Conservation (phyloP, 2,888 invertebrate genomes). For the Parnassius apollo region DNA sequence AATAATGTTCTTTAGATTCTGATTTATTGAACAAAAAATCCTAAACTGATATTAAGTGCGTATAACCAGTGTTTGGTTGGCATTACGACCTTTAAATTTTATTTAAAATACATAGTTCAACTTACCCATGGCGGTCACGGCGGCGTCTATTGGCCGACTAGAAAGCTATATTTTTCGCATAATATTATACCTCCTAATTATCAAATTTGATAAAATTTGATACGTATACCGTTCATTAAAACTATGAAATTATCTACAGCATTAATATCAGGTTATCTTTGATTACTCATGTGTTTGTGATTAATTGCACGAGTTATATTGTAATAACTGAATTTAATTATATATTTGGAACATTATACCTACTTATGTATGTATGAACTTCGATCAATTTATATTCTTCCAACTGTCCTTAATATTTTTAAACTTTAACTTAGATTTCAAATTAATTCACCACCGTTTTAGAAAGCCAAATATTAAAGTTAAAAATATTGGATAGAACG, state of each 20-base stretch:
- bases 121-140: constrained; percentile 61
- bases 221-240: constrained; percentile 36
- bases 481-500: no score
- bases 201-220: constrained; percentile 23
- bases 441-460: no score
- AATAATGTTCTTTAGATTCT: no score
- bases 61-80: no score
- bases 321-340: neutral
- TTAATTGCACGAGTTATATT: constrained; percentile 22
- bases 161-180: constrained; percentile 27
- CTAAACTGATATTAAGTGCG: no score
- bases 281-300: constrained; percentile 20
- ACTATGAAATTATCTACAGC: constrained; percentile 41
- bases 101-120: constrained; percentile 10
- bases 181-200: constrained; percentile 39
- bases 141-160: constrained; percentile 54
- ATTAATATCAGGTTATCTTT: constrained; percentile 27
- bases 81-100: no score
- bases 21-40: no score
- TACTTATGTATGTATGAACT: no score
- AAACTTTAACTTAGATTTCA: no score
- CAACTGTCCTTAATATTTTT: no score
- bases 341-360: neutral
- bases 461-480: no score
- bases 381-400: no score